Evolutionary conservation across 2,113 vertebrate species (phyloP).

Genomic region (Anarrhichthys ocellatus): DNA sequence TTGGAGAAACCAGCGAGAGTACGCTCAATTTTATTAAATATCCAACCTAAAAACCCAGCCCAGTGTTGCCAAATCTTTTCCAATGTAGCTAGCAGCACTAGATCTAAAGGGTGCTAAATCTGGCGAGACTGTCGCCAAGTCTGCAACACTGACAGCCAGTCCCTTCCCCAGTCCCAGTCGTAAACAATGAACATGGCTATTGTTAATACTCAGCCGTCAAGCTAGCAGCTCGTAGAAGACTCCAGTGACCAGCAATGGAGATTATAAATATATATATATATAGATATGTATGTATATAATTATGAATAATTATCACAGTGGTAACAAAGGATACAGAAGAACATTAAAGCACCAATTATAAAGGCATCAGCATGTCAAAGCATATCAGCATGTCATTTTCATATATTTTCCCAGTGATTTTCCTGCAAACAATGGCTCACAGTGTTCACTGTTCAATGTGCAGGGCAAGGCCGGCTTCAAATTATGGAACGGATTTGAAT

Average conservation of each 20-base stretch:
- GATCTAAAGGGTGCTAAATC: not conserved
- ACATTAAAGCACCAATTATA: not conserved
- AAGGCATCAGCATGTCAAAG: not conserved
- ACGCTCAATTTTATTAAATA: no score
- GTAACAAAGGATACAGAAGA: not conserved
- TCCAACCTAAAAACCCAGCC: no score
- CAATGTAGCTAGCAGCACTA: not conserved
- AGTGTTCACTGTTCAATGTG: constrained; percentile 2
- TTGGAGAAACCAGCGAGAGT: no score
- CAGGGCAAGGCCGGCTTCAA: constrained; percentile 6
- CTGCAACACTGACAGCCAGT: no score
- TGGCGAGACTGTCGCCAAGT: no score
- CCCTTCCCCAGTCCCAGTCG: no score
- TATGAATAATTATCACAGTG: not conserved
- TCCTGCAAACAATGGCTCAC: not conserved
- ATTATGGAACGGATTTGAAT: constrained; percentile 11
- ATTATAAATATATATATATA: not conserved
- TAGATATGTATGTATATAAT: not conserved
- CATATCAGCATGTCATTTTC: not conserved
- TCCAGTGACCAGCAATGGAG: not conserved
- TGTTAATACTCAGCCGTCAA: no score
- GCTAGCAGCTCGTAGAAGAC: no score
- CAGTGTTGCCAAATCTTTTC: not conserved
- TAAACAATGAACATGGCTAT: no score
- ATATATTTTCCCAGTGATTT: not conserved